These are phyloP conservation scores for Epizoanthus illoricatus DNA, from an alignment of 92 coral and sea anemone species.

Conservation along the genomic window DNA sequence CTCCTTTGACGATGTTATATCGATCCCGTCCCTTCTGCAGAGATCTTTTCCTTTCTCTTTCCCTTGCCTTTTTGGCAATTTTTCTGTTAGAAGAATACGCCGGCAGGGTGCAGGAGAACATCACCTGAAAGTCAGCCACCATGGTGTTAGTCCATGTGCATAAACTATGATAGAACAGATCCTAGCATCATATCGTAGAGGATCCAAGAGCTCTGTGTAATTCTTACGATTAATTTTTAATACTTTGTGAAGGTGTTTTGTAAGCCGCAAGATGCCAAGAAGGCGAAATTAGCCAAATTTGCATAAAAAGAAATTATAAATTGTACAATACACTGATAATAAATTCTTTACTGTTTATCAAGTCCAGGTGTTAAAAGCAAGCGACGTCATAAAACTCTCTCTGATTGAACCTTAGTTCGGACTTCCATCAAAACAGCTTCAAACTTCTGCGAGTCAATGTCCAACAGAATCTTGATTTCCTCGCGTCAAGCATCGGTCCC, in stretches of 20 bases:
- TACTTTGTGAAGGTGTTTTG: slow-evolving; percentile 27
- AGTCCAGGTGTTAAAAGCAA: neutral
- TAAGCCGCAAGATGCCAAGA: slow-evolving; percentile 34
- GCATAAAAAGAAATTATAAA: slow-evolving; percentile 14
- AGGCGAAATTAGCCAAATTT: slow-evolving; percentile 24
- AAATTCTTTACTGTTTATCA: neutral
- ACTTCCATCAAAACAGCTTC: neutral
- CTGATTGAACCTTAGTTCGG: neutral
- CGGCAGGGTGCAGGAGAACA: slow-evolving; percentile 88
- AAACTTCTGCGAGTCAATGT: neutral
- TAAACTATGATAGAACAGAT: neutral
- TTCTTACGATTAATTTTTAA: slow-evolving; percentile 34
- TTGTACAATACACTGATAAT: neutral
- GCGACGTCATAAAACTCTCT: neutral
- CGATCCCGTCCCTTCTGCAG: slow-evolving; percentile 82
- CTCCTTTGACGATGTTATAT: slow-evolving; percentile 89
- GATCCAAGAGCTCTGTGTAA: slow-evolving; percentile 10
- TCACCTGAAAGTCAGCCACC: slow-evolving; percentile 65
- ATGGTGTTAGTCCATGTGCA: neutral
- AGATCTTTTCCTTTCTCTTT: slow-evolving; percentile 71
- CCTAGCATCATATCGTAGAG: neutral
- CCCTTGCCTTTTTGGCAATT: slow-evolving; percentile 62
- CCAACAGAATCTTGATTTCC: neutral
- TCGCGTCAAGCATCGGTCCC: neutral
- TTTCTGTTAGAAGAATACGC: slow-evolving; percentile 74